Percentiles rank a stretch among this genome's conserved stretches.
Conservation (phyloP, 2,888 invertebrate genomes). For the Lasioglossum leucozonium region DNA sequence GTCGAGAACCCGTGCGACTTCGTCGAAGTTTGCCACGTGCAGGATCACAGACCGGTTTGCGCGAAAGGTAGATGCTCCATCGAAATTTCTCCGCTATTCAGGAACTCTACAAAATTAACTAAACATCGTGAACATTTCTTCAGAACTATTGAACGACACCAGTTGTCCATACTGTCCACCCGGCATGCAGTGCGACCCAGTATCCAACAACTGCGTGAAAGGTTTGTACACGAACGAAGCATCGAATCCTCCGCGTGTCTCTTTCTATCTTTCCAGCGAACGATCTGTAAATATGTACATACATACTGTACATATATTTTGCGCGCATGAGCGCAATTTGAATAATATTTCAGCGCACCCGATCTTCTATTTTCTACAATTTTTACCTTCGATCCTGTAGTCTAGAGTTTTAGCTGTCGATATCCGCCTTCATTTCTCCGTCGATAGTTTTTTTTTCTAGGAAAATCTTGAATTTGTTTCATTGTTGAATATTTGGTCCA, state of each 20-base stretch:
- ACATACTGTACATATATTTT: slow-evolving; percentile 79
- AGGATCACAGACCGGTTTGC: slow-evolving; percentile 93
- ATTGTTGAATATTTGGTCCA: background rate
- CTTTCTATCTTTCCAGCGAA: slow-evolving; percentile 35
- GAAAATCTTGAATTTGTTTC: background rate
- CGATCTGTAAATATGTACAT: slow-evolving; percentile 81
- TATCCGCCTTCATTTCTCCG: background rate
- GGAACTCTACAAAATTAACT: background rate
- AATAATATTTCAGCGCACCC: slow-evolving; percentile 45
- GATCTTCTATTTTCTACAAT: background rate
- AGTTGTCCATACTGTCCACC: slow-evolving; percentile 89
- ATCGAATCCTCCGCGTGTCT: slow-evolving; percentile 9
- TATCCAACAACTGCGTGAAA: slow-evolving; percentile 93
- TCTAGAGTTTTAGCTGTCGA: background rate
- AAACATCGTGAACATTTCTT: slow-evolving; percentile 29
- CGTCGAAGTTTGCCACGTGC: slow-evolving; percentile 92
- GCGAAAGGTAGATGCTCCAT: slow-evolving; percentile 88
- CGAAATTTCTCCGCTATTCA: background rate
- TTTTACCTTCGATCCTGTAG: background rate
- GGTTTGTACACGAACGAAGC: slow-evolving; percentile 86
- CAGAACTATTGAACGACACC: slow-evolving; percentile 57
- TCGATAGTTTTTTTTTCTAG: background rate
- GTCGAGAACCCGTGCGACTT: slow-evolving; percentile 90
- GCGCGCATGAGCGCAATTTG: slow-evolving; percentile 24
- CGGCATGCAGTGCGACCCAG: slow-evolving; percentile 91